Base-by-base conservation (phyloP, 2,888 invertebrate genomes). In the Venusia cambrica region DNA sequence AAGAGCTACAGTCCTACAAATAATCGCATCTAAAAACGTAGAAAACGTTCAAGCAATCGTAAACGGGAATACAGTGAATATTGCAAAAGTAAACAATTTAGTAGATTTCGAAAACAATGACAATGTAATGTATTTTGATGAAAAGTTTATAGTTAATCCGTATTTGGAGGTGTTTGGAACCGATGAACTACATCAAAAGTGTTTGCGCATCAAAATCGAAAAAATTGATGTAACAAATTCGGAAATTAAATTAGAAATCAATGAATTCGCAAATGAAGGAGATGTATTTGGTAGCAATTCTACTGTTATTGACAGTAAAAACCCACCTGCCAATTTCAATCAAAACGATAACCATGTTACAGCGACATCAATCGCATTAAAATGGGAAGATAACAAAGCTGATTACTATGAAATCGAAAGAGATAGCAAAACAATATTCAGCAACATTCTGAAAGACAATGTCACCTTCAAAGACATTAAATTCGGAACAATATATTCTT, bases 361-460 rank as follows among this genome's bases (percentile, higher is more conserved):
- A 6, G 32, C 64, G 3, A 67, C 57, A 10, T 57, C 63, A 5
- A 52, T 81, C 2, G 53, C 54, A 9, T 29, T 83, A 16, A 40
- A 57, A 7, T 84, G 83, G 84, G 48, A 65, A 0, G n/a, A 38
- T 13, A 45, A 53, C 4, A 37, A 56, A n/a, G 68, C 56, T 2
- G 34, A 38, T 31, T 73, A 62, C 42, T 76, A 76, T 35, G 84
- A 84, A 62, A 69, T 84, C 9, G 77, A 81, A 48, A 70, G 66
- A 62, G 73, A 83, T 40, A 71, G 65, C 1, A 38, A 43, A 3
- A 41, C 16, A 11, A 22, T 79, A 22, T 77, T 71, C 45, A 78
- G 62, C 9, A 71, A 75, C 38, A 72, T 83, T 8, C 47, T 22
- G 24, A 58, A 44, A 6, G 49, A 43, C 4, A 42, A 43, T 16